phyloP scores from a whole-genome alignment of 2,797 vertebrate genomes.

The Rhyacichthys aspro region DNA sequence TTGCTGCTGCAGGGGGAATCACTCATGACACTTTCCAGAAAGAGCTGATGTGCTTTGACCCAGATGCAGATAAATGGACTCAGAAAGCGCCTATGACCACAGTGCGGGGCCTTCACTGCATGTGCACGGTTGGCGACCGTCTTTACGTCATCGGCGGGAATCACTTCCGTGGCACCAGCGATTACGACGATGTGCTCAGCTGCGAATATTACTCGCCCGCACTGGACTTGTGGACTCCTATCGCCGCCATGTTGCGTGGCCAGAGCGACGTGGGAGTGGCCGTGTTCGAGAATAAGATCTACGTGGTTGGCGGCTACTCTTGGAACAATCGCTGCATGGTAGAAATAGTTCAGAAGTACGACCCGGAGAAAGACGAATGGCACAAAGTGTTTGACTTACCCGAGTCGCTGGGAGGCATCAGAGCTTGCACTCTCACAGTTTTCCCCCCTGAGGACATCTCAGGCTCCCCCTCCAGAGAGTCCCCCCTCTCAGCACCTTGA shows the following conservation, averaged over 20 bases:
- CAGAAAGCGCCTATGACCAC: slow-evolving; percentile 98
- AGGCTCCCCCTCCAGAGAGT: slow-evolving; percentile 94
- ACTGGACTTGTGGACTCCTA: slow-evolving; percentile 96
- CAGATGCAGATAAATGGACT: slow-evolving; percentile 96
- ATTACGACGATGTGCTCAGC: slow-evolving; percentile 97
- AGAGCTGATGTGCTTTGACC: slow-evolving; percentile 98
- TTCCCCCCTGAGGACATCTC: slow-evolving; percentile 94
- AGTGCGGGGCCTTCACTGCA: slow-evolving; percentile 95
- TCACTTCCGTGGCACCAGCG: slow-evolving; percentile 96
- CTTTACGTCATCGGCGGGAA: slow-evolving; percentile 98
- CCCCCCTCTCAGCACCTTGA: slow-evolving; percentile 95
- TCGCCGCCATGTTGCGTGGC: slow-evolving; percentile 95
- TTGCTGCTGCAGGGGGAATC: slow-evolving; percentile 87
- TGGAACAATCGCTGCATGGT: slow-evolving; percentile 99
- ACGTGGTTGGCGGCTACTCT: slow-evolving; percentile 97
- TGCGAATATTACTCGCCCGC: slow-evolving; percentile 98
- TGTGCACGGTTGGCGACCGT: slow-evolving; percentile 97
- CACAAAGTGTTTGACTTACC: slow-evolving; percentile 98
- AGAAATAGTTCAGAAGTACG: slow-evolving; percentile 98
- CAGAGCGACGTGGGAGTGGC: slow-evolving; percentile 98
- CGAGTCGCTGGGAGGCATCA: slow-evolving; percentile 95
- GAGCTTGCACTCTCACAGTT: slow-evolving; percentile 97
- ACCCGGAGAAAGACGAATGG: slow-evolving; percentile 98
- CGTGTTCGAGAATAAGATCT: slow-evolving; percentile 97
- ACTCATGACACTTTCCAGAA: slow-evolving; percentile 99